These are phyloP conservation scores for Papilio helenus DNA, from an alignment of 1,140 invertebrate genomes.

Conservation along the genomic window DNA sequence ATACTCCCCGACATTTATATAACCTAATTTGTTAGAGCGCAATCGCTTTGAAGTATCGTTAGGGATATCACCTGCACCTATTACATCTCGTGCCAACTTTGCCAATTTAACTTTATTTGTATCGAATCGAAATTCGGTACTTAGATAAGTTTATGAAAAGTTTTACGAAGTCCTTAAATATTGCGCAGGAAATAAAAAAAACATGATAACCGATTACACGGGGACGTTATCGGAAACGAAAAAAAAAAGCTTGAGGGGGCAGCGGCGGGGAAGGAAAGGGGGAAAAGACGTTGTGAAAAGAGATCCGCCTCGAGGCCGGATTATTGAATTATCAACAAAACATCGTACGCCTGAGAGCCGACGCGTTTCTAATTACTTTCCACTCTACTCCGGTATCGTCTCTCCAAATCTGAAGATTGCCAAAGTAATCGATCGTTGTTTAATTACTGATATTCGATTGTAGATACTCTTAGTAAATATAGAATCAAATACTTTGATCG, in stretches of 20 bases:
- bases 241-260: constrained; percentile 41
- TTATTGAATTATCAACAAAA: constrained; percentile 82
- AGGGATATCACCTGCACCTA: constrained; percentile 71
- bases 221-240: constrained; percentile 65
- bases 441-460: constrained; percentile 63
- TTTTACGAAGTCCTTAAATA: constrained; percentile 65
- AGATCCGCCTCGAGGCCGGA: constrained; percentile 67
- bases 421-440: constrained; percentile 67
- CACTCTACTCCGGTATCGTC: constrained; percentile 66
- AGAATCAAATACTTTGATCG: constrained; percentile 25
- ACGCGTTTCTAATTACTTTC: constrained; percentile 77
- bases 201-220: constrained; percentile 75
- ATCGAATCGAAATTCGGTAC: constrained; percentile 69
- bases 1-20: constrained; percentile 46
- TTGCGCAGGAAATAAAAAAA: constrained; percentile 71
- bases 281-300: constrained; percentile 62
- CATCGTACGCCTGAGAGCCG: constrained; percentile 74
- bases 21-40: constrained; percentile 60
- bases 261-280: constrained; percentile 44
- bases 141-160: constrained; percentile 69
- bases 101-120: constrained; percentile 82
- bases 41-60: constrained; percentile 64
- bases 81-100: constrained; percentile 66
- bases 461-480: constrained; percentile 56
- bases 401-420: constrained; percentile 69